Evolutionary conservation across 2,888 invertebrate species (phyloP), one percentile per base, ranked within the genome.

Genomic region (Salticus scenicus): DNA sequence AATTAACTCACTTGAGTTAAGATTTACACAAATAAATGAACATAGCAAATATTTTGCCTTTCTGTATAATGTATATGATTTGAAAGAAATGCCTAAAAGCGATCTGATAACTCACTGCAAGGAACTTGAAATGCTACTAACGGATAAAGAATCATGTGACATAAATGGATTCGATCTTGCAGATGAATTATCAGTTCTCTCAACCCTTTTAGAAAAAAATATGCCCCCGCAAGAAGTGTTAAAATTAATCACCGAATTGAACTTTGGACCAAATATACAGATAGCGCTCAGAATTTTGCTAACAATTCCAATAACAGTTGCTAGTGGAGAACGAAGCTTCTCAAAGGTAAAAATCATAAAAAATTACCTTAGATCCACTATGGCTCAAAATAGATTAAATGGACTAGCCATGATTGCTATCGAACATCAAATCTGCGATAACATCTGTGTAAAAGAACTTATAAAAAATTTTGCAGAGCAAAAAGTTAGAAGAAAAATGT

Each of bases 151-250:
- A 17, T 70, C 33, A 17, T 4, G 20, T 1, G 70, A 70, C 20
- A 5, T 70, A 17, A 70, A 70, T 14, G 20, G 2, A 0, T 0
- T 31, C 0, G 33, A 67, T 20, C 24, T 63, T 0, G 10, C 10
- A 8, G 69, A 69, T 37, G 69, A 69, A 69, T 37, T 69, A 71
- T n/a, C n/a, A n/a, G n/a, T n/a, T n/a, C n/a, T n/a, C n/a, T n/a
- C n/a, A n/a, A 24, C 2, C 0, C 28, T 64, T 64, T 64, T 14
- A 1, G 28, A 28, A 27, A 17, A 27, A 28, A 64, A 64, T 27
- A 64, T 41, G n/a, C n/a, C n/a, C n/a, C n/a, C n/a, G n/a, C n/a
- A n/a, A n/a, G n/a, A n/a, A n/a, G n/a, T n/a, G n/a, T n/a, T n/a
- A n/a, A n/a, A n/a, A n/a, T n/a, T n/a, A n/a, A n/a, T n/a, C n/a